Evolutionary conservation across 2,797 vertebrate species (phyloP), one percentile per base, ranked within the genome.

Genomic region (Graptemys geographica): DNA sequence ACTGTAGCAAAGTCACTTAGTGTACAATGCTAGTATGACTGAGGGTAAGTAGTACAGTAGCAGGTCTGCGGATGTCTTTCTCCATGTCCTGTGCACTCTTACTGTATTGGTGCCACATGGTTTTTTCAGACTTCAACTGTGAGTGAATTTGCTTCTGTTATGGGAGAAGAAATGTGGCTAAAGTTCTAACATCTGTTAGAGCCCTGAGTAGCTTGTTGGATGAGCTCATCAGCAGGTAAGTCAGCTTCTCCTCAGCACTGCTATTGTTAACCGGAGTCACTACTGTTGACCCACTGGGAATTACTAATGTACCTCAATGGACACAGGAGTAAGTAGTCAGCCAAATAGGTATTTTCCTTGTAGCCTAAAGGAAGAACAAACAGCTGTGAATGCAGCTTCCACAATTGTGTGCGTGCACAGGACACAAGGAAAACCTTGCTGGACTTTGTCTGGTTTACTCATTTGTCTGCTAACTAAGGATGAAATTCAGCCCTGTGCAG

Each of bases 161-260:
- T 51, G 19, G 56, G 85, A 90, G 94, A 92, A 69, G 91, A 93
- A 91, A 82, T 0, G 83, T 15, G 62, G 5, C 83, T 89, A 86
- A 93, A 94, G 78, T 79, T 81, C 83, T 78, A 90, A 84, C 91
- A 95, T 96, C 89, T 96, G 95, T 4, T 28, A 57, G 55, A 93
- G 55, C 94, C 86, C 4, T 1, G 33, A 93, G 83, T 41, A 44
- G 37, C 90, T 93, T 96, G 79, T 52, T 86, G 91, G 69, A 55
- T 90, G 93, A 96, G 92, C 41, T 95, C 93, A 81, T 88, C 87
- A 91, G 93, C 90, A 95, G 97, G 94, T 95, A 96, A 95, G 91
- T 92, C 84, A 92, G 33, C 79, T 76, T 78, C 44, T 94, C 76
- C 82, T 91, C 0, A 0, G 49, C 55, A 81, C 21, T 81, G 88